Conservation (phyloP, 2,888 invertebrate genomes). For the Iphiclides podalirius region DNA sequence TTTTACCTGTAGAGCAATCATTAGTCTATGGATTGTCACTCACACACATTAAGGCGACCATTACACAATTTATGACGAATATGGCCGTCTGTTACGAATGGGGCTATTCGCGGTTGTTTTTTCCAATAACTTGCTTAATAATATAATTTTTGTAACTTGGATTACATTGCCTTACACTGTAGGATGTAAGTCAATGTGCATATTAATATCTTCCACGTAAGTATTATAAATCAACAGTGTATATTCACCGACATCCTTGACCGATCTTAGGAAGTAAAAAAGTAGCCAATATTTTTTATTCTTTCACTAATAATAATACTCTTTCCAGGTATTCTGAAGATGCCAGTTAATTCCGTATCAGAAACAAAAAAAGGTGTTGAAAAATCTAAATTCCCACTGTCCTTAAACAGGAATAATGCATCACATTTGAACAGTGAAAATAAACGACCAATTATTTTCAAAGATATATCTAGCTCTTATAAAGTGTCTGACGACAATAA, state of each 20-base stretch:
- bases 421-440: slow-evolving; percentile 58
- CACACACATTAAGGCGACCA: slow-evolving; percentile 17
- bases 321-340: slow-evolving; percentile 76
- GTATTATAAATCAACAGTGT: slow-evolving; percentile 42
- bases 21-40: slow-evolving; percentile 16
- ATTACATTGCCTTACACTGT: slow-evolving; percentile 56
- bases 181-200: slow-evolving; percentile 71
- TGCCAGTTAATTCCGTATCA: slow-evolving; percentile 73
- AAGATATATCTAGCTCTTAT: slow-evolving; percentile 44
- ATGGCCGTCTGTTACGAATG: slow-evolving; percentile 65
- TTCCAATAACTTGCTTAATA: slow-evolving; percentile 48
- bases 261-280: slow-evolving; percentile 49
- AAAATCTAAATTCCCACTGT: slow-evolving; percentile 66
- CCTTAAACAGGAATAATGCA: slow-evolving; percentile 70
- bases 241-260: slow-evolving; percentile 55
- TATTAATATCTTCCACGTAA: slow-evolving; percentile 61
- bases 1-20: neutral
- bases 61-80: slow-evolving; percentile 43
- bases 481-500: slow-evolving; percentile 51
- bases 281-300: slow-evolving; percentile 39
- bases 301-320: slow-evolving; percentile 35
- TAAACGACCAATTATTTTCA: slow-evolving; percentile 44
- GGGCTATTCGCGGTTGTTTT: slow-evolving; percentile 57
- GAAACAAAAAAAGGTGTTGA: slow-evolving; percentile 69
- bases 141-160: slow-evolving; percentile 40